These are phyloP conservation scores for Tetrax tetrax DNA, from an alignment of 2,113 vertebrate species.

Conservation along the genomic window DNA sequence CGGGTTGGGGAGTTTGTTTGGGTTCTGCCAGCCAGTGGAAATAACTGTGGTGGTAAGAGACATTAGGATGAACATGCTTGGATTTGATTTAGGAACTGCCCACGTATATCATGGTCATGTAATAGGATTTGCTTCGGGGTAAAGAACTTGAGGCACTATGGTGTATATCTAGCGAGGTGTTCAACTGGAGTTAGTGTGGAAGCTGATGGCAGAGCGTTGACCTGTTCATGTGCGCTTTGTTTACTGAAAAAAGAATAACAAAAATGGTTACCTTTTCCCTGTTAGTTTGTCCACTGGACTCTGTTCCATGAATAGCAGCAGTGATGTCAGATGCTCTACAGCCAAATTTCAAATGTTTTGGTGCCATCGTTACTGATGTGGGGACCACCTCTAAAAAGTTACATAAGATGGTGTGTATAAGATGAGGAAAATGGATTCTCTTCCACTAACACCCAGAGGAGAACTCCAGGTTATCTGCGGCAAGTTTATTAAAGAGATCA, in stretches of 20 bases:
- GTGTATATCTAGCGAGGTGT: not conserved
- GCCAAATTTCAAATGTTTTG: not conserved
- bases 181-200: not conserved
- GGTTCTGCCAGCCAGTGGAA: not conserved
- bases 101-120: not conserved
- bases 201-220: not conserved
- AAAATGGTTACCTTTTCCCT: not conserved
- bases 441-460: not conserved
- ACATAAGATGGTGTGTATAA: not conserved
- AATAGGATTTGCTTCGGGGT: not conserved
- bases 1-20: not conserved
- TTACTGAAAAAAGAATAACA: not conserved
- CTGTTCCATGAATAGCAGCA: not conserved
- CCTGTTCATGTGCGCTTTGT: not conserved
- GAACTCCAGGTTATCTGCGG: not conserved
- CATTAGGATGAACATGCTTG: not conserved
- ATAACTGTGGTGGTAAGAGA: not conserved
- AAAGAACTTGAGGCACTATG: not conserved
- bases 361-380: accelerated
- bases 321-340: not conserved
- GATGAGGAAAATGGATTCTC: not conserved
- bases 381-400: not conserved
- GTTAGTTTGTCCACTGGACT: not conserved
- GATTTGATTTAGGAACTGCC: not conserved
- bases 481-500: not conserved